These are phyloP conservation scores for Drosophila subsilvestris DNA, from an alignment of 2,888 invertebrate species.

Conservation along the genomic window DNA sequence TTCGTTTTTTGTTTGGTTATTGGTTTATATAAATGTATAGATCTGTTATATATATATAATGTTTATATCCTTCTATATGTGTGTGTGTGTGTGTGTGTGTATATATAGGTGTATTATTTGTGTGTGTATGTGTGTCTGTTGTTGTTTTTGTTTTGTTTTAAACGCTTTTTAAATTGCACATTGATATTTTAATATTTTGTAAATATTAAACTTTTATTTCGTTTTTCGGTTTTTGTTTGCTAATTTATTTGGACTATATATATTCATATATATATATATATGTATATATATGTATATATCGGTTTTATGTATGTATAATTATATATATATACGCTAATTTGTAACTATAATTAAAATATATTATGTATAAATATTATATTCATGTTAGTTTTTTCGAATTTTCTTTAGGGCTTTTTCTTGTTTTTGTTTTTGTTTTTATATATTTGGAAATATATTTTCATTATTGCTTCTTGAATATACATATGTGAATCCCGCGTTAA, in stretches of 20 bases:
- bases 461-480: constrained; percentile 83
- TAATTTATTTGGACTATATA: constrained; percentile 73
- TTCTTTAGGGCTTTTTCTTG: constrained; percentile 20
- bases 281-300: constrained; percentile 44
- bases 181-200: constrained; percentile 79
- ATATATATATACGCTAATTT: constrained; percentile 53
- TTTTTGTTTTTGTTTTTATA: constrained; percentile 32
- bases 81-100: constrained; percentile 33
- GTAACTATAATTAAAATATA: constrained; percentile 74
- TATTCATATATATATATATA: constrained; percentile 52
- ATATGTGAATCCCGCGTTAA: constrained; percentile 57
- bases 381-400: constrained; percentile 51
- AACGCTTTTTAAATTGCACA: constrained; percentile 81
- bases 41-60: constrained; percentile 41
- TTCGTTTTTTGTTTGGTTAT: constrained; percentile 39
- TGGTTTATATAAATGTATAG: constrained; percentile 50
- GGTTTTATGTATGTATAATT: constrained; percentile 14
- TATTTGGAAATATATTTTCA: constrained; percentile 61
- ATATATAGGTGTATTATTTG: constrained; percentile 37
- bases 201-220: constrained; percentile 72
- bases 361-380: constrained; percentile 64
- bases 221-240: constrained; percentile 41
- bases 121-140: constrained; percentile 24
- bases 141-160: constrained; percentile 51
- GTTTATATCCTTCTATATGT: constrained; percentile 40